Conservation (phyloP, 2,888 invertebrate species). For the Hirtodrosophila histrioides region DNA sequence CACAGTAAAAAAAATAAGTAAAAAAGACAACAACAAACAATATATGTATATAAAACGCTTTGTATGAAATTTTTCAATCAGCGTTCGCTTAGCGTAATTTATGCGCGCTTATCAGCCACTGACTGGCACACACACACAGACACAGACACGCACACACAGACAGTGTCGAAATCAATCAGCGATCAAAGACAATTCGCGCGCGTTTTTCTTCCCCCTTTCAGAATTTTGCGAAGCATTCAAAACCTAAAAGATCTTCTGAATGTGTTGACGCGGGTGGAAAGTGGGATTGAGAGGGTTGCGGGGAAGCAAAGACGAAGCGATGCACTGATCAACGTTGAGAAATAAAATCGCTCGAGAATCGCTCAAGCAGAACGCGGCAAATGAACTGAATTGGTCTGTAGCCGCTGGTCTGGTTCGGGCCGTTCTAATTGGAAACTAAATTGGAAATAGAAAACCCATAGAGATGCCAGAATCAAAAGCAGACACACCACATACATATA, state of each 20-base stretch:
- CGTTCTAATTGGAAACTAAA: slow-evolving; percentile 67
- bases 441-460: slow-evolving; percentile 69
- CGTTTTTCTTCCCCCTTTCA: neutral
- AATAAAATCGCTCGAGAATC: slow-evolving; percentile 25
- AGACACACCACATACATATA: slow-evolving; percentile 18
- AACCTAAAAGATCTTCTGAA: neutral
- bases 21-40: slow-evolving; percentile 35
- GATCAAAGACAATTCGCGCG: slow-evolving; percentile 31
- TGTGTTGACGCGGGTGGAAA: neutral
- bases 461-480: slow-evolving; percentile 39
- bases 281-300: neutral
- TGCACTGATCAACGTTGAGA: neutral
- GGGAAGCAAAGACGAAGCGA: no score
- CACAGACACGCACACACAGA: slow-evolving; percentile 19
- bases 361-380: slow-evolving; percentile 62
- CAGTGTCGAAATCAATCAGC: slow-evolving; percentile 40
- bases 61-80: slow-evolving; percentile 45
- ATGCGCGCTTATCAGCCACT: slow-evolving; percentile 56
- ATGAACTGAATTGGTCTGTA: slow-evolving; percentile 50
- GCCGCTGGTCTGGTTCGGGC: slow-evolving; percentile 31
- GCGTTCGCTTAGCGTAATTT: slow-evolving; percentile 51
- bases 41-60: slow-evolving; percentile 13
- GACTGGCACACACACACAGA: slow-evolving; percentile 30
- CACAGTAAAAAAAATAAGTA: slow-evolving; percentile 44
- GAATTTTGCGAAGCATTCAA: neutral